These are phyloP conservation scores for Leptinotarsa peninsularis DNA, from an alignment of 2,888 invertebrate species.

Conservation along the genomic window DNA sequence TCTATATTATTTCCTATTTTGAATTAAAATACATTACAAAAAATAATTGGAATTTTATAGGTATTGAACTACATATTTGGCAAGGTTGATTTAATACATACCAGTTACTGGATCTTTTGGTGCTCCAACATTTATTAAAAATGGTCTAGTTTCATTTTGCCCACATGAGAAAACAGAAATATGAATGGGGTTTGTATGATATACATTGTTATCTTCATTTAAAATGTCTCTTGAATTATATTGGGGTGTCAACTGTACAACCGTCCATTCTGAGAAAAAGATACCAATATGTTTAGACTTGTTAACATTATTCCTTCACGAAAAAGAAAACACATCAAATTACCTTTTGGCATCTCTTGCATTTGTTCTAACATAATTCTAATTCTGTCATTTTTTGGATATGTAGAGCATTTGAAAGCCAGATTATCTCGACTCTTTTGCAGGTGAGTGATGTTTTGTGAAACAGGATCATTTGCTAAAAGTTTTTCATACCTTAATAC, in stretches of 20 bases:
- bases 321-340: not conserved
- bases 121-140: slow-evolving; percentile 54
- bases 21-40: too few relatives aligned
- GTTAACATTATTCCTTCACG: not conserved
- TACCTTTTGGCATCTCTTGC: slow-evolving; percentile 62
- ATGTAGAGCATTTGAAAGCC: slow-evolving; percentile 52
- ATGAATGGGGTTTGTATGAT: slow-evolving; percentile 56
- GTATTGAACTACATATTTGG: too few relatives aligned
- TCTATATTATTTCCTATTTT: slow-evolving; percentile 44
- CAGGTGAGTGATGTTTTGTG: slow-evolving; percentile 35
- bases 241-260: slow-evolving; percentile 70
- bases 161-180: slow-evolving; percentile 62
- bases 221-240: slow-evolving; percentile 53
- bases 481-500: slow-evolving; percentile 55
- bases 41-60: not conserved
- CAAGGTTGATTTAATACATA: slow-evolving; percentile 18
- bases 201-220: slow-evolving; percentile 50
- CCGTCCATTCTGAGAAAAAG: slow-evolving; percentile 72
- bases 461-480: slow-evolving; percentile 38
- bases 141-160: slow-evolving; percentile 53
- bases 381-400: slow-evolving; percentile 47
- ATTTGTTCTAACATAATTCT: slow-evolving; percentile 54
- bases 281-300: not conserved
- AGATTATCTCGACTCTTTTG: slow-evolving; percentile 54
- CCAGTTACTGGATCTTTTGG: slow-evolving; percentile 51